These are phyloP conservation scores for Verasper variegatus DNA, from an alignment of 2,113 vertebrate species.

Conservation along the genomic window DNA sequence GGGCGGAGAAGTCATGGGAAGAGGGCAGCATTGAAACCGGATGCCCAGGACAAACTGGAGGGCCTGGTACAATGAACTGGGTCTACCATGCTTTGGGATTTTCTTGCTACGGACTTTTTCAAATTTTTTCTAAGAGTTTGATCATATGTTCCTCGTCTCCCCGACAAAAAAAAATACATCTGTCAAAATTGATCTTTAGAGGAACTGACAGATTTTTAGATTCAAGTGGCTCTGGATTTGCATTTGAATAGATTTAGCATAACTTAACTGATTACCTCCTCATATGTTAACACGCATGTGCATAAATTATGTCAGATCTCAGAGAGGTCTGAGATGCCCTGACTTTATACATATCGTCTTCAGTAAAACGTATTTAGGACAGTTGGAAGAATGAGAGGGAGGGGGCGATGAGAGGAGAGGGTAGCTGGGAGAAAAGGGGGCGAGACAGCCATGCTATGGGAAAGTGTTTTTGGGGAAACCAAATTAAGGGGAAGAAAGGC, in stretches of 20 bases:
- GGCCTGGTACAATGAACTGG: background rate
- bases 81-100: too few relatives aligned
- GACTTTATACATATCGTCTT: constrained; percentile 18
- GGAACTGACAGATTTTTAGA: background rate
- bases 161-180: background rate
- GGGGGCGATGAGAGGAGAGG: constrained; percentile 61
- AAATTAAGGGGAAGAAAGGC: constrained; percentile 81
- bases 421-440: constrained; percentile 63
- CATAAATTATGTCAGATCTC: constrained; percentile 1
- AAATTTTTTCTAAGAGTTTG: background rate
- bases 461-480: constrained; percentile 82
- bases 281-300: background rate
- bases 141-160: background rate
- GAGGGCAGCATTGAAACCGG: constrained; percentile 48
- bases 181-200: background rate
- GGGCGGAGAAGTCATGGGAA: constrained; percentile 69
- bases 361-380: constrained; percentile 53
- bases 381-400: constrained; percentile 37
- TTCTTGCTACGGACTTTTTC: background rate
- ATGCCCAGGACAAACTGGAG: constrained; percentile 56
- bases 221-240: background rate
- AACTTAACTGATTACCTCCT: background rate
- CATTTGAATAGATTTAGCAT: background rate
- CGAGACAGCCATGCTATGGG: constrained; percentile 81
- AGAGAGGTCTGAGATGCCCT: background rate